A percentile compares a stretch with the other conserved stretches of the same genome.
Evolutionary conservation across 2,113 vertebrate species (phyloP).

Genomic region (Stegostoma tigrinum): DNA sequence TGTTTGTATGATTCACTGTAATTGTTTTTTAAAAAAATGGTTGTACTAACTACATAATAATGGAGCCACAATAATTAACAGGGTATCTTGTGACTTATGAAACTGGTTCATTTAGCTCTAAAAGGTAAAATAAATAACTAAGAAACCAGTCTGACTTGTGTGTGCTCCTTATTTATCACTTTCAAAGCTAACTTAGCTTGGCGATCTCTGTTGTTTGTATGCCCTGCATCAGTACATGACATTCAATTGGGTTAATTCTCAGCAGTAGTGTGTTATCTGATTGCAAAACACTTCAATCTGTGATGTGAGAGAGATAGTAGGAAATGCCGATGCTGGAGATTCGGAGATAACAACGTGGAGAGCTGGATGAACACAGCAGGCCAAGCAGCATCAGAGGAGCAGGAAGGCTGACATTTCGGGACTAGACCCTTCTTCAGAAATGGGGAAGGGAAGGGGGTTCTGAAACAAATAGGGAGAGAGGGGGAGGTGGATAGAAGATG

Average conservation of each 20-base stretch:
- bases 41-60: not conserved
- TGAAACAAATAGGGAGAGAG: too few species aligned
- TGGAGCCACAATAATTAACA: not conserved
- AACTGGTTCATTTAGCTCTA: not conserved
- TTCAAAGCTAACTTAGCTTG: not conserved
- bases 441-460: too few species aligned
- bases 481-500: too few species aligned
- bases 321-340: too few species aligned
- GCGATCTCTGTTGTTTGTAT: not conserved
- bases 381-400: too few species aligned
- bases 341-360: too few species aligned
- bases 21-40: not conserved
- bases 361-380: too few species aligned
- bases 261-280: not conserved
- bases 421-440: too few species aligned
- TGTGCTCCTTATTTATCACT: not conserved
- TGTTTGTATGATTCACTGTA: not conserved
- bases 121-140: not conserved
- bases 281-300: not conserved
- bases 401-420: too few species aligned
- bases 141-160: not conserved
- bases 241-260: not conserved
- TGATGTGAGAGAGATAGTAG: not conserved
- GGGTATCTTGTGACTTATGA: not conserved
- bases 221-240: not conserved